Base-by-base conservation (phyloP, 2,797 vertebrate species). In the Peromyscus melanophrys region DNA sequence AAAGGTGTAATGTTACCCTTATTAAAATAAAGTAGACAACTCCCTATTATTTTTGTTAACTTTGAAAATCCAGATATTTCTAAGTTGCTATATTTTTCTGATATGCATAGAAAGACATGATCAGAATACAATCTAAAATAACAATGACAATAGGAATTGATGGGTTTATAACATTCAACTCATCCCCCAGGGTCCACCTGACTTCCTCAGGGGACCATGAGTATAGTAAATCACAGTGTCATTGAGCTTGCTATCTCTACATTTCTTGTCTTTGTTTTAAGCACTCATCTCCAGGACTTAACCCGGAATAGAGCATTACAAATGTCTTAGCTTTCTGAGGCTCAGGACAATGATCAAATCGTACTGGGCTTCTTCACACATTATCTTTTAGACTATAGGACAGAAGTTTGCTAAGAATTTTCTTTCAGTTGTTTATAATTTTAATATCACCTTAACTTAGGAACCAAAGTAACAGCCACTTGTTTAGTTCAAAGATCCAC, bases 401-500 rank as follows among this genome's bases (percentile, higher is more conserved):
- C 27, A 67, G 8, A 81, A 12, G 27, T 2, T 71, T 65, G 16
- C 4, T 76, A 37, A 4, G 43, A 25, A 81, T 6, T 89, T 29
- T 77, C 19, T 92, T 65, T 86, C 25, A 69, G 8, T 4, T 82
- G 46, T 46, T 90, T n/a, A 69, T 90, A 59, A 37, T 27, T 80
- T 88, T 90, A 59, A 65, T 84, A 43, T 96, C 12, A 14, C 34
- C n/a, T 89, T 93, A 69, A 89, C 83, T 91, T 71, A 59, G 37
- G 17, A 80, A 55, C 11, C 14, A 40, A 40, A 17, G 29, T 65
- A 92, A 81, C 46, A 71, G 49, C 5, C 6, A 92, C 25, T 37
- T 77, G 10, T 75, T 94, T 83, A 16, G 2, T 84, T 95, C 52
- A 94, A 52, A 85, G 65, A 94, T 17, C 27, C 37, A 61, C 16